Evolutionary conservation across 2,888 invertebrate genomes (phyloP).

Genomic region (Dryobota labecula): DNA sequence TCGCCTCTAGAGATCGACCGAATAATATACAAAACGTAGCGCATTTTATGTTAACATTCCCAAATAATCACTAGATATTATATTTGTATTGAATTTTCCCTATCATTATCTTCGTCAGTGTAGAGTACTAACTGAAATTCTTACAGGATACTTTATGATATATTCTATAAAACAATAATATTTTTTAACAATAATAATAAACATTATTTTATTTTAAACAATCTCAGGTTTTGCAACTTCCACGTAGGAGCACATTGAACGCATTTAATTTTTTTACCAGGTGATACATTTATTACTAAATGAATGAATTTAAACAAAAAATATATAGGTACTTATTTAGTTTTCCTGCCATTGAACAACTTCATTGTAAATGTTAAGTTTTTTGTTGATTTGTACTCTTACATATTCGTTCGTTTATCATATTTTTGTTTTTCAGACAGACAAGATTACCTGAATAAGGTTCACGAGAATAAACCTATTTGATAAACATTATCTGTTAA

Average conservation of each 20-base stretch:
- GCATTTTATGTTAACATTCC: constrained; percentile 84
- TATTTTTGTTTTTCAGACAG: background rate
- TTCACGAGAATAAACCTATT: background rate
- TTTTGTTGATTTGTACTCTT: constrained; percentile 2
- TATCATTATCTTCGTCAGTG: constrained; percentile 30
- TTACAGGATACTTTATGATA: constrained; percentile 22
- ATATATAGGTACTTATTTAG: background rate
- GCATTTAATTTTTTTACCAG: constrained; percentile 60
- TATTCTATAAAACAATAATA: constrained; percentile 1
- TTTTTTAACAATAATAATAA: constrained; percentile 17
- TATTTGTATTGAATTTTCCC: constrained; percentile 64
- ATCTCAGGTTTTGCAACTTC: constrained; percentile 19
- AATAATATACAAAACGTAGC: constrained; percentile 65
- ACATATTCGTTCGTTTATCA: too few species aligned
- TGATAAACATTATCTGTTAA: background rate
- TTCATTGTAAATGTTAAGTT: constrained; percentile 11
- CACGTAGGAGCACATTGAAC: constrained; percentile 51
- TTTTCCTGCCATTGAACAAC: constrained; percentile 20
- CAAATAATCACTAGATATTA: constrained; percentile 71
- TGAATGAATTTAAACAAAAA: constrained; percentile 3
- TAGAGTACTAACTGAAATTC: constrained; percentile 20
- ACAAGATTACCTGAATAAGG: background rate
- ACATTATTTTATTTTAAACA: constrained; percentile 29
- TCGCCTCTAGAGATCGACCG: constrained; percentile 36
- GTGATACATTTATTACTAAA: constrained; percentile 38